Evolutionary conservation across 2,888 invertebrate genomes (phyloP).

Genomic region (Clusia tigrina): DNA sequence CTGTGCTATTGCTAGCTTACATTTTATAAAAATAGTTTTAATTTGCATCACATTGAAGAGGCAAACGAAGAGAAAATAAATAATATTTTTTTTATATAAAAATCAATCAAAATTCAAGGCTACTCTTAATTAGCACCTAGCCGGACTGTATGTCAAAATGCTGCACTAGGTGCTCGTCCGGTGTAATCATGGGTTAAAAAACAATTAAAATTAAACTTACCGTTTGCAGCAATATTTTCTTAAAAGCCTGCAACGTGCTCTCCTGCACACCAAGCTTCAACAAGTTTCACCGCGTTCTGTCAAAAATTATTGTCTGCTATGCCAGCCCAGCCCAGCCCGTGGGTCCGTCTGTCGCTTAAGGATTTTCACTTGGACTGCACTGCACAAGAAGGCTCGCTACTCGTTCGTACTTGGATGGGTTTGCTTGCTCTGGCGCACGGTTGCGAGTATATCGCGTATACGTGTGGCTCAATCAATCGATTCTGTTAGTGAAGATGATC

Average conservation of each 20-base stretch:
- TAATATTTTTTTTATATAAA: too few relatives aligned
- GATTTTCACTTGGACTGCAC: neutral
- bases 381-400: neutral
- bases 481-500: slow-evolving; percentile 45
- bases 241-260: neutral
- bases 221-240: neutral
- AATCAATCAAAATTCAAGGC: slow-evolving; percentile 53
- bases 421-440: neutral
- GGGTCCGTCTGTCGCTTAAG: neutral
- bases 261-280: neutral
- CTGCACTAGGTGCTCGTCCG: too few relatives aligned
- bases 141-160: neutral
- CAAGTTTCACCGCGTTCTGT: neutral
- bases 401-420: neutral
- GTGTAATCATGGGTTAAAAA: slow-evolving; percentile 45
- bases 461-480: slow-evolving; percentile 43
- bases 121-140: slow-evolving; percentile 42
- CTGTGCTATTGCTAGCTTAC: neutral
- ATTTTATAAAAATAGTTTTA: neutral
- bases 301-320: slow-evolving; percentile 11
- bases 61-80: neutral
- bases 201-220: slow-evolving; percentile 56
- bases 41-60: neutral
- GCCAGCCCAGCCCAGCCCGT: neutral
- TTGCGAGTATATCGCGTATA: slow-evolving; percentile 10